A percentile compares a stretch with the other conserved stretches of the same genome.
Conservation (phyloP, 2,888 invertebrate genomes). For the Melanostoma mellinum region DNA sequence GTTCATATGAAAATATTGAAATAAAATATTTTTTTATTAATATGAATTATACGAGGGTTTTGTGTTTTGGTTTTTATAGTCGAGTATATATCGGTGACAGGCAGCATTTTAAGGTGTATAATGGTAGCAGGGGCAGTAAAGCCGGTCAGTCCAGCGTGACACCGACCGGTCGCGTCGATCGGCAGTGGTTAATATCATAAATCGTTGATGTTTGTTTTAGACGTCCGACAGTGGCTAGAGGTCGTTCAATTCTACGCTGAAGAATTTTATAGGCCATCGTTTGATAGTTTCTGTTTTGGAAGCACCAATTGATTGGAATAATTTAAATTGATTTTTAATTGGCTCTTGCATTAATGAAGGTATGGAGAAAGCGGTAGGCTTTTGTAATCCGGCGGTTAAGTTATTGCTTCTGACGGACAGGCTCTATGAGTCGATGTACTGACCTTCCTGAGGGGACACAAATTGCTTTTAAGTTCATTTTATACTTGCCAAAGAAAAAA, state of each 20-base stretch:
- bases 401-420: no score
- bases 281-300: conserved; percentile 17
- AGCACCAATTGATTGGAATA: conserved; percentile 5
- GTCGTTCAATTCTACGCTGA: conserved; percentile 28
- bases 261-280: conserved; percentile 40
- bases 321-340: conserved; percentile 28
- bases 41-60: conserved; percentile 47
- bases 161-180: background rate
- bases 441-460: no score
- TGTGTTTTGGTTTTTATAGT: conserved; percentile 38
- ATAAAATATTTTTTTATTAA: conserved; percentile 50
- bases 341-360: background rate
- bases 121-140: conserved; percentile 1
- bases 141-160: conserved; percentile 44
- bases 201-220: conserved; percentile 15
- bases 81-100: conserved; percentile 36
- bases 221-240: conserved; percentile 23
- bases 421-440: no score
- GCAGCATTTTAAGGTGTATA: background rate
- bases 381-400: no score
- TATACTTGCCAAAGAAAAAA: no score
- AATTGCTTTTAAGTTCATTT: no score
- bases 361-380: no score
- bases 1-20: conserved; percentile 68
- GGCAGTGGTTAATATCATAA: conserved; percentile 34